A percentile compares a stretch with the other conserved stretches of the same genome.
Conservation (phyloP, 2,113 vertebrate species). For the Sinocyclocheilus maitianheensis region DNA sequence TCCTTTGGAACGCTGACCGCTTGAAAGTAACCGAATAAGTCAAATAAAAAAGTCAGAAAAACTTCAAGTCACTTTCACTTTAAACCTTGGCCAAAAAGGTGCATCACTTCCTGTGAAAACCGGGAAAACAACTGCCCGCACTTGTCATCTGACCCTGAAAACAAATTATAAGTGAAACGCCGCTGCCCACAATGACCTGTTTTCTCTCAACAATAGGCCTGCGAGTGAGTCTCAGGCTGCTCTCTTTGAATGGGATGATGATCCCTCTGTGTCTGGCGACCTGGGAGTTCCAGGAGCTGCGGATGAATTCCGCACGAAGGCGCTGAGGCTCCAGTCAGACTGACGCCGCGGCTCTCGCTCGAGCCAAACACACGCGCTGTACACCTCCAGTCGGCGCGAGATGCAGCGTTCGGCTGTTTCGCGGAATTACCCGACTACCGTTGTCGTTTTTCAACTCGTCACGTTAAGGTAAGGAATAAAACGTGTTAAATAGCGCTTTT, state of each 20-base stretch:
- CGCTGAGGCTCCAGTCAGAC: conserved; percentile 91
- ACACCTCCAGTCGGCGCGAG: conserved; percentile 38
- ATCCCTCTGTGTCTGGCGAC: conserved; percentile 56
- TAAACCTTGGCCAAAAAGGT: background rate
- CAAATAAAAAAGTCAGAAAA: background rate
- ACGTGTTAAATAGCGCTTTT: background rate
- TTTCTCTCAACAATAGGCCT: background rate
- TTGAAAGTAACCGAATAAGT: no score
- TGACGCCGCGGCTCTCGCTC: conserved; percentile 81
- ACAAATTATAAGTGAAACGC: background rate
- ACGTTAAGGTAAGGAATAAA: conserved; percentile 27
- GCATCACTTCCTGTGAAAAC: background rate
- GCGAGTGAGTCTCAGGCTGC: background rate
- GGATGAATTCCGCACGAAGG: conserved; percentile 79
- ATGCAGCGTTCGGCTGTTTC: background rate
- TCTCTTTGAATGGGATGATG: conserved; percentile 36
- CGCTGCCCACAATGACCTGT: background rate
- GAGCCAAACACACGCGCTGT: conserved; percentile 51
- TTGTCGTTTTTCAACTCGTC: background rate
- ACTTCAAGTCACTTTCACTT: background rate
- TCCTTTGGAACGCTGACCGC: background rate
- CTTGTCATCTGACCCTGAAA: background rate
- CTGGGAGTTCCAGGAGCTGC: conserved; percentile 81
- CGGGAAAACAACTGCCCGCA: background rate
- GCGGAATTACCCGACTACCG: background rate